Conservation (phyloP, 2,797 vertebrate species). For the Coilia nasus region DNA sequence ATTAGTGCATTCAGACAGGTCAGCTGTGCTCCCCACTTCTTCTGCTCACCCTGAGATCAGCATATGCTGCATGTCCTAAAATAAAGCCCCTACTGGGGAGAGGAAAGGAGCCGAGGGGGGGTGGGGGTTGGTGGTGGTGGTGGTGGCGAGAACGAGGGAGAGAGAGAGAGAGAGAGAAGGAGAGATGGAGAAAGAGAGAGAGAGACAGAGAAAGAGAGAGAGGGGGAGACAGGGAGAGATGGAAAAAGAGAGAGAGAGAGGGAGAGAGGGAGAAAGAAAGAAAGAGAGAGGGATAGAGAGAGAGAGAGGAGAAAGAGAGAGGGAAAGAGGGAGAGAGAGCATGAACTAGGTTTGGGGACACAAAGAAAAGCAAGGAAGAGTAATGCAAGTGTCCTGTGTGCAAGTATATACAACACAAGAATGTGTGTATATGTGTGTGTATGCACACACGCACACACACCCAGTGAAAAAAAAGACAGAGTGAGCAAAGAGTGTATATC, state of each 20-base stretch:
- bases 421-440: background rate
- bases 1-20: slow-evolving; percentile 62
- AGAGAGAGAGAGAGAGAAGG: slow-evolving; percentile 11
- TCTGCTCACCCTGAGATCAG: slow-evolving; percentile 50
- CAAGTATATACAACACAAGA: background rate
- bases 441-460: too few relatives aligned
- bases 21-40: slow-evolving; percentile 53
- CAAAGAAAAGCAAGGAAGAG: background rate
- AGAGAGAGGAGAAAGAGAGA: background rate
- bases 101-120: slow-evolving; percentile 14
- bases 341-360: background rate
- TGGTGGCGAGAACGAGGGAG: background rate
- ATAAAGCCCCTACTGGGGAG: slow-evolving; percentile 36
- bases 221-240: background rate
- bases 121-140: slow-evolving; percentile 27
- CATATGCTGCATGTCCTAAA: slow-evolving; percentile 55
- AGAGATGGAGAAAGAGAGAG: slow-evolving; percentile 3
- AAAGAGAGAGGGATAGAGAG: slow-evolving; percentile 1
- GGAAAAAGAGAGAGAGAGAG: background rate
- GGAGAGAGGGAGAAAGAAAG: slow-evolving; percentile 8
- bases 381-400: background rate
- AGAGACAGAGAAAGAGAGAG: background rate
- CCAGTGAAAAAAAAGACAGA: too few relatives aligned
- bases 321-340: background rate
- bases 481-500: background rate